Percentiles rank a stretch among this genome's conserved stretches.
phyloP scores from a whole-genome alignment of 23 tunicate species.

The Clavelina lepadiformis region DNA sequence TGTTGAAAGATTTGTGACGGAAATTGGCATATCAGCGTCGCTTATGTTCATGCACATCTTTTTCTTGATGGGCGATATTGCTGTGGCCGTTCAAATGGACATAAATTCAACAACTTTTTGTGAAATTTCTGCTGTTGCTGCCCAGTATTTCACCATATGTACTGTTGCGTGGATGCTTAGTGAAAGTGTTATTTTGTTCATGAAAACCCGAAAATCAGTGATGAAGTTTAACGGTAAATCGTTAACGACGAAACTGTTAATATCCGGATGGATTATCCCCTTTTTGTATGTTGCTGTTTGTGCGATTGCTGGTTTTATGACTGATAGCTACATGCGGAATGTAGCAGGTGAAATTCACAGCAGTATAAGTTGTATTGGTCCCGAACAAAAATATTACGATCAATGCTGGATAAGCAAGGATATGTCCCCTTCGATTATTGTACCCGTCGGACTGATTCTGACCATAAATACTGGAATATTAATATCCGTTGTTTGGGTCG shows the following conservation, averaged over 20 bases:
- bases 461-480: neutral
- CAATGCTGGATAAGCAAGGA: slow-evolving; percentile 29
- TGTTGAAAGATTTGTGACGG: slow-evolving; percentile 20
- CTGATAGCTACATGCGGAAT: slow-evolving; percentile 15
- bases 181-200: slow-evolving; percentile 21
- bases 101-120: slow-evolving; percentile 17
- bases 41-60: slow-evolving; percentile 25
- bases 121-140: slow-evolving; percentile 13
- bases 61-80: slow-evolving; percentile 3
- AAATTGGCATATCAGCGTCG: slow-evolving; percentile 19
- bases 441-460: slow-evolving; percentile 18
- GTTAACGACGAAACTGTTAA: neutral
- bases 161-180: slow-evolving; percentile 46
- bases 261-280: slow-evolving; percentile 20
- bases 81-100: neutral
- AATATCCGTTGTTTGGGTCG: no score
- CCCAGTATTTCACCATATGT: slow-evolving; percentile 24
- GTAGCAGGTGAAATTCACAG: neutral
- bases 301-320: slow-evolving; percentile 18
- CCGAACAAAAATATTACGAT: slow-evolving; percentile 18
- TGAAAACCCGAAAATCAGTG: slow-evolving; percentile 31
- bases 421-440: slow-evolving; percentile 22
- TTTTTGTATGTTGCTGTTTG: slow-evolving; percentile 21
- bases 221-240: slow-evolving; percentile 21
- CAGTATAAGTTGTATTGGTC: neutral